Conservation (phyloP, 2,888 invertebrate species). For the Agrochola lychnidis region DNA sequence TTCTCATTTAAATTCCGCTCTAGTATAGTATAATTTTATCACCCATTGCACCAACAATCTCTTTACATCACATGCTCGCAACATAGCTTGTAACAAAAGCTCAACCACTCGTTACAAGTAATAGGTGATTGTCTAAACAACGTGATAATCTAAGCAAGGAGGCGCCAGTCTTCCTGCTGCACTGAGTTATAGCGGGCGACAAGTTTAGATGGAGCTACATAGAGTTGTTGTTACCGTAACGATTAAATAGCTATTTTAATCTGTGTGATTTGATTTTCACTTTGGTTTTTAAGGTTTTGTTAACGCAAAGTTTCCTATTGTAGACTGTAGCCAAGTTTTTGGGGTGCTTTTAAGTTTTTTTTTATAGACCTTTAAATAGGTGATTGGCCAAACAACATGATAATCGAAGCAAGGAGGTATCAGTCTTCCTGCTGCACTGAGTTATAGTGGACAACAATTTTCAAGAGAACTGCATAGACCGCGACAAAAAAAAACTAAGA, state of each 20-base stretch:
- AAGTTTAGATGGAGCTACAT: constrained; percentile 25
- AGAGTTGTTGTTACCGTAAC: constrained; percentile 35
- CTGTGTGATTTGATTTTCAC: background rate
- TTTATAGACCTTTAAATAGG: constrained; percentile 21
- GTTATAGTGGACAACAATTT: too few species aligned
- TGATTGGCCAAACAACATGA: constrained; percentile 58
- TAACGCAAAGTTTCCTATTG: background rate
- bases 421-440: too few species aligned
- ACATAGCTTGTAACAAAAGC: constrained; percentile 18
- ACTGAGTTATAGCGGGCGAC: constrained; percentile 47
- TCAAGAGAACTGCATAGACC: constrained; percentile 6
- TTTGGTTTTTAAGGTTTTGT: background rate
- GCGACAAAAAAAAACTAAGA: too few species aligned
- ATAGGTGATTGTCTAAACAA: constrained; percentile 58
- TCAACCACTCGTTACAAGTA: constrained; percentile 33
- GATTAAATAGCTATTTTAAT: background rate
- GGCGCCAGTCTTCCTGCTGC: constrained; percentile 64
- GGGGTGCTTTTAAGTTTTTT: background rate
- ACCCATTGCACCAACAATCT: background rate
- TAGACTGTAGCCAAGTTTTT: background rate
- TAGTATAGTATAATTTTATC: background rate
- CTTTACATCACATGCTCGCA: background rate
- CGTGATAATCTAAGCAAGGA: constrained; percentile 63
- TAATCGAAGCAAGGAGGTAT: constrained; percentile 48
- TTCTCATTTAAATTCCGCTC: background rate